A percentile compares a stretch with the other conserved stretches of the same genome.
phyloP scores from a whole-genome alignment of 2,888 invertebrate genomes.

The Chelonus formosanus region DNA sequence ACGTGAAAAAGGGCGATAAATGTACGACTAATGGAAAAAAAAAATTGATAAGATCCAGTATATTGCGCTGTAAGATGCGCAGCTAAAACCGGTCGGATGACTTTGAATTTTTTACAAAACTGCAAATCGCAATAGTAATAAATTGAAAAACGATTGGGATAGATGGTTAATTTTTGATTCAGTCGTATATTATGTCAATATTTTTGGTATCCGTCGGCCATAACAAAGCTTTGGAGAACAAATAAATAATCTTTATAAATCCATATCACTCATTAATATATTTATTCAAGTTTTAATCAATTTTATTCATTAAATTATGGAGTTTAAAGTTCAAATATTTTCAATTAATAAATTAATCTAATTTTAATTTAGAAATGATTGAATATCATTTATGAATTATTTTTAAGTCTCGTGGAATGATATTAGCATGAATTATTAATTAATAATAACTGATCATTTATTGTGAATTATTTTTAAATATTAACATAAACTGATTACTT shows the following conservation, averaged over 20 bases:
- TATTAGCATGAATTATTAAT: slow-evolving; percentile 22
- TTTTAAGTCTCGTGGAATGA: slow-evolving; percentile 7
- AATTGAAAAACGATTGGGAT: slow-evolving; percentile 30
- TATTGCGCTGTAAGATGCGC: slow-evolving; percentile 9
- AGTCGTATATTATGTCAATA: background rate
- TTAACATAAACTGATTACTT: too few relatives aligned
- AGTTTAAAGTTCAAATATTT: too few relatives aligned
- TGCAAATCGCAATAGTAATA: slow-evolving; percentile 27
- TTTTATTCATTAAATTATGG: too few relatives aligned
- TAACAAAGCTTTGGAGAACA: too few relatives aligned
- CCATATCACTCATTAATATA: too few relatives aligned
- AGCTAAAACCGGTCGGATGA: slow-evolving; percentile 29
- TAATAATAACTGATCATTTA: slow-evolving; percentile 4
- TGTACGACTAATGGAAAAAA: slow-evolving; percentile 35
- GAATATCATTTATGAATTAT: too few relatives aligned
- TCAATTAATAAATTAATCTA: too few relatives aligned
- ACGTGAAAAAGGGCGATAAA: slow-evolving; percentile 36
- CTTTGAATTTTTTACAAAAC: slow-evolving; percentile 29
- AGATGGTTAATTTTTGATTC: slow-evolving; percentile 16
- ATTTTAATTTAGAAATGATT: too few relatives aligned
- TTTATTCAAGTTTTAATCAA: too few relatives aligned
- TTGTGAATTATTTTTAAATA: slow-evolving; percentile 17
- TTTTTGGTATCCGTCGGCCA: too few relatives aligned
- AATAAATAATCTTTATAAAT: too few relatives aligned
- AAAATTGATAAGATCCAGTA: slow-evolving; percentile 40